A percentile compares a stretch with the other conserved stretches of the same genome.
These are phyloP conservation scores for Dromas ardeola DNA, from an alignment of 2,113 vertebrate genomes.

Conservation along the genomic window DNA sequence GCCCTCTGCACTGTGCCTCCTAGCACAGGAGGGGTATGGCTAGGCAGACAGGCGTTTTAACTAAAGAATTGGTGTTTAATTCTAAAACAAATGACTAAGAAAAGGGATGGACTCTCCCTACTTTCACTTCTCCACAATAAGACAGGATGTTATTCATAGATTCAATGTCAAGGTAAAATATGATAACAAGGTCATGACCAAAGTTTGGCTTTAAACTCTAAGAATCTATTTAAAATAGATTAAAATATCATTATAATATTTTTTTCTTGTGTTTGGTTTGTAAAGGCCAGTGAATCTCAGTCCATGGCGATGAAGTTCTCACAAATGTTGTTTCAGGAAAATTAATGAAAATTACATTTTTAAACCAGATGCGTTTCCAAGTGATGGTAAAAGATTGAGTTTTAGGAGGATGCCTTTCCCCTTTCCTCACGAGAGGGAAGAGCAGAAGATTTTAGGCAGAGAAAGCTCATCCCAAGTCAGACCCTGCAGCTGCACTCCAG, in stretches of 20 bases:
- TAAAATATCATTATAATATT: not conserved
- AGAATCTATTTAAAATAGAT: not conserved
- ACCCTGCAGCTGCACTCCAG: not conserved
- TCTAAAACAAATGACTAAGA: not conserved
- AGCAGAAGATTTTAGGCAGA: not conserved
- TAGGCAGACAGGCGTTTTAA: not conserved
- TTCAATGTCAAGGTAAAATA: not conserved
- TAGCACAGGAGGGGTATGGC: not conserved
- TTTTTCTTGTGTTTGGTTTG: not conserved
- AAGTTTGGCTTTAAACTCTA: not conserved
- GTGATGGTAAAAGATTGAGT: not conserved
- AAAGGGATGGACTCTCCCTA: not conserved
- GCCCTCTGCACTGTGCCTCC: not conserved
- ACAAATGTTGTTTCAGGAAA: not conserved
- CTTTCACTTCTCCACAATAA: not conserved
- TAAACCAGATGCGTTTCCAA: not conserved
- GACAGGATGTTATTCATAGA: not conserved
- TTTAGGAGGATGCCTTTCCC: not conserved
- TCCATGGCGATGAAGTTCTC: rapidly evolving
- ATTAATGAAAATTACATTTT: not conserved
- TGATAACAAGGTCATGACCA: not conserved
- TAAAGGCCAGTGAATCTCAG: not conserved
- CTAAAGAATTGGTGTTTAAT: not conserved
- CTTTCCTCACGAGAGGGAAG: not conserved
- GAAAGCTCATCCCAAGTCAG: not conserved